A percentile compares a stretch with the other conserved stretches of the same genome.
These are phyloP conservation scores for Triops cancriformis DNA, from an alignment of 1,140 invertebrate species.

Conservation along the genomic window DNA sequence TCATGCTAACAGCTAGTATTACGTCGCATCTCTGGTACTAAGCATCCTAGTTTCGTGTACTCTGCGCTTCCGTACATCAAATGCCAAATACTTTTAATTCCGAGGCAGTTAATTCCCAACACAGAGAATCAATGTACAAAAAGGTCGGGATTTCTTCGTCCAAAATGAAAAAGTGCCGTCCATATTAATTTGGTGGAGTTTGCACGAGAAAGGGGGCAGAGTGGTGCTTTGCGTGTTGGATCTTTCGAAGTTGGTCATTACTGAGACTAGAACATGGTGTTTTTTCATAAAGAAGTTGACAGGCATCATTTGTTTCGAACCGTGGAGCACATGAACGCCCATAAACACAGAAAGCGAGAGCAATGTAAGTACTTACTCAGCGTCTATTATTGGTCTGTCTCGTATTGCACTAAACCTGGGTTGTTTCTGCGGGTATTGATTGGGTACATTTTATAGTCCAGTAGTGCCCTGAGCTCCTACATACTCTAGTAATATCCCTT, in stretches of 20 bases:
- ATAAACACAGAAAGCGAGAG: background rate
- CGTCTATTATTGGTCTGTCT: background rate
- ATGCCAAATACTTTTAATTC: background rate
- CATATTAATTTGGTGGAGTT: background rate
- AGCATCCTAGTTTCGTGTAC: background rate
- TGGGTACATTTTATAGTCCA: background rate
- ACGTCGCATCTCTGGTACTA: background rate
- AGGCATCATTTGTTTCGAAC: background rate
- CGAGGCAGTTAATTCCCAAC: background rate
- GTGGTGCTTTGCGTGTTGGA: background rate
- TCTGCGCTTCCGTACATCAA: background rate
- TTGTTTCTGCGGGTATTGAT: background rate
- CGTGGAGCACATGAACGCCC: background rate
- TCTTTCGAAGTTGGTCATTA: background rate
- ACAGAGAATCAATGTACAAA: too few relatives aligned
- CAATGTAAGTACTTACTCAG: background rate
- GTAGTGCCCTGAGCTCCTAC: background rate
- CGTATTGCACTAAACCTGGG: background rate
- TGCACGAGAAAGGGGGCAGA: background rate
- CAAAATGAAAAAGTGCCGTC: too few relatives aligned
- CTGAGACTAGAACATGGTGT: background rate
- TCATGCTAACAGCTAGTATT: background rate
- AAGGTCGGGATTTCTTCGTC: too few relatives aligned
- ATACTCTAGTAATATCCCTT: background rate
- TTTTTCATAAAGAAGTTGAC: background rate